Percentiles rank a stretch among this genome's conserved stretches.
These are phyloP conservation scores for Drosophila neotestacea DNA, from an alignment of 2,888 invertebrate genomes.

Conservation along the genomic window DNA sequence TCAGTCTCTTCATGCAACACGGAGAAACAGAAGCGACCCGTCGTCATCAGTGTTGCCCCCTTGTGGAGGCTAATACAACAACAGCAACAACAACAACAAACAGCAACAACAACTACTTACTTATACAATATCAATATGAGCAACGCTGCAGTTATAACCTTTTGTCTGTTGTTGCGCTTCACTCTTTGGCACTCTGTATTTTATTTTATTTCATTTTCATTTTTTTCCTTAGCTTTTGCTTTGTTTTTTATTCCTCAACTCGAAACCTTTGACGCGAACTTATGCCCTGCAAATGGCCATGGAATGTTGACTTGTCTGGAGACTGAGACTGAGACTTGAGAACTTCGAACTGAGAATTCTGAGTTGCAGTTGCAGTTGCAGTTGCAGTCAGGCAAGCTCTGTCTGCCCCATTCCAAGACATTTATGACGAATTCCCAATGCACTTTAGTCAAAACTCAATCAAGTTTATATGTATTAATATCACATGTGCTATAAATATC, in stretches of 20 bases:
- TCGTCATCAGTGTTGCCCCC: constrained; percentile 28
- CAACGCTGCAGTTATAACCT: constrained; percentile 66
- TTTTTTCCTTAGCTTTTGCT: constrained; percentile 14
- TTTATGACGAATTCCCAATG: constrained; percentile 41
- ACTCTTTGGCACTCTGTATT: constrained; percentile 62
- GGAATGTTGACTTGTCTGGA: constrained; percentile 76
- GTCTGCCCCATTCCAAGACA: neutral
- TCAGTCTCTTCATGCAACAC: constrained; percentile 25
- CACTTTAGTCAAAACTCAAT: constrained; percentile 28
- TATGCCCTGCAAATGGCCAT: constrained; percentile 81
- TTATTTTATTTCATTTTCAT: constrained; percentile 27
- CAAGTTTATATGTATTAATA: constrained; percentile 2
- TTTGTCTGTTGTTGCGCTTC: constrained; percentile 62
- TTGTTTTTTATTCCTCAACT: constrained; percentile 27
- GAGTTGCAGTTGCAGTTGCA: constrained; percentile 31
- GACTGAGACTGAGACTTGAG: constrained; percentile 42
- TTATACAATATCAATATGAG: constrained; percentile 72
- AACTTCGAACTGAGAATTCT: constrained; percentile 32
- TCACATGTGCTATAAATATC: constrained; percentile 21
- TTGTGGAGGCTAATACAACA: constrained; percentile 58
- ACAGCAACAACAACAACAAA: constrained; percentile 20
- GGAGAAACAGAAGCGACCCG: constrained; percentile 70
- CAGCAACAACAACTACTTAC: constrained; percentile 29
- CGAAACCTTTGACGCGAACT: constrained; percentile 83
- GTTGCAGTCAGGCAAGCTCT: constrained; percentile 34